Conservation (phyloP, 2,888 invertebrate species). For the Watsonalla binaria region DNA sequence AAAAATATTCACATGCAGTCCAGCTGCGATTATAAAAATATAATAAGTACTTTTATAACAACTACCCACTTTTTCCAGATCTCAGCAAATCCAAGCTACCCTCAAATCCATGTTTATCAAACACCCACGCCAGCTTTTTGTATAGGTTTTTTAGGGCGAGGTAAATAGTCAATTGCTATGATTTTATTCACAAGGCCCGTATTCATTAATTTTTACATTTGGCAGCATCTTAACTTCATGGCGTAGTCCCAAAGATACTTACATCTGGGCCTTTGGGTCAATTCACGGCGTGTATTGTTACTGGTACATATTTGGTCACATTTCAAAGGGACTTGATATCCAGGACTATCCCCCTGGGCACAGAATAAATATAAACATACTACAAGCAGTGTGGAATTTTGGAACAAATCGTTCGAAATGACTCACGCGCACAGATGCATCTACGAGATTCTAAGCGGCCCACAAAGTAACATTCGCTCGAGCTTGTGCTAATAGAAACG, state of each 20-base stretch:
- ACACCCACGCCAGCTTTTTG: not conserved
- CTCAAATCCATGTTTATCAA: too few species aligned
- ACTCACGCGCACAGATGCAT: too few species aligned
- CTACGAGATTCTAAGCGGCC: too few species aligned
- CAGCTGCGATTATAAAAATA: not conserved
- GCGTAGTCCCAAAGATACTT: too few species aligned
- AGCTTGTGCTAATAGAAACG: too few species aligned
- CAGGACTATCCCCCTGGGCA: too few species aligned
- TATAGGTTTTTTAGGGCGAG: constrained; percentile 20
- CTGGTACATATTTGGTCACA: not conserved
- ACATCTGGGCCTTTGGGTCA: not conserved
- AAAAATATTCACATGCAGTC: not conserved
- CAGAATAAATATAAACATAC: too few species aligned
- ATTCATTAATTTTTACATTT: not conserved
- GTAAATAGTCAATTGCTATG: constrained; percentile 25
- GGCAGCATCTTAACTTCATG: too few species aligned
- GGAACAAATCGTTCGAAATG: too few species aligned
- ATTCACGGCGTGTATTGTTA: not conserved
- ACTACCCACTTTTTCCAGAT: not conserved
- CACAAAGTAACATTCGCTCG: too few species aligned
- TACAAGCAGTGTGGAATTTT: too few species aligned
- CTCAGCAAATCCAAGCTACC: not conserved
- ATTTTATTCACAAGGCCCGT: not conserved
- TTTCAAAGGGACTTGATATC: too few species aligned
- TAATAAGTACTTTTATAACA: not conserved